Evolutionary conservation across 1,140 invertebrate species (phyloP).

Genomic region (Hyphantria cunea): DNA sequence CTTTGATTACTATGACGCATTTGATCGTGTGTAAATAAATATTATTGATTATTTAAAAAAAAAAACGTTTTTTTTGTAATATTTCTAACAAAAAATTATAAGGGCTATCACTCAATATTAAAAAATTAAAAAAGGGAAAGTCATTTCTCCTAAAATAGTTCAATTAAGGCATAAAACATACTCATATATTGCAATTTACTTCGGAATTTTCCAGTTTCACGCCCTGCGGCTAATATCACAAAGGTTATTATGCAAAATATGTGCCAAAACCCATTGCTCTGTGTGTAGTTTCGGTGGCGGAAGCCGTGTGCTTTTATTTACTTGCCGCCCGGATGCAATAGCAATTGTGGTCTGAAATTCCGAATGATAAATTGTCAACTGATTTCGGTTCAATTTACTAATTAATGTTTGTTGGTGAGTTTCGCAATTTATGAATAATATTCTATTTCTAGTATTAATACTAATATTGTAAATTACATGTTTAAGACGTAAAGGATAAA

Average conservation of each 20-base stretch:
- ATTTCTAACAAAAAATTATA: no score
- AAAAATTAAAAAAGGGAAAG: constrained; percentile 6
- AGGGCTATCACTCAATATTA: background rate
- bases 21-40: no score
- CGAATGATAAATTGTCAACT: constrained; percentile 53
- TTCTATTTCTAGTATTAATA: background rate
- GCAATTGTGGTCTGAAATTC: constrained; percentile 48
- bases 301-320: constrained; percentile 52
- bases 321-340: constrained; percentile 43
- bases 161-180: constrained; percentile 26
- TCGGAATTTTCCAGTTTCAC: constrained; percentile 33
- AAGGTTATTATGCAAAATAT: constrained; percentile 60
- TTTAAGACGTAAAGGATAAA: no score
- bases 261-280: constrained; percentile 53
- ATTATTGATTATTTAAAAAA: no score
- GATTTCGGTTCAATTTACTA: constrained; percentile 45
- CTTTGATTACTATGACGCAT: no score
- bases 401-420: constrained; percentile 44
- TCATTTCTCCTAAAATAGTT: no score
- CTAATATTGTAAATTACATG: background rate
- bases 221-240: constrained; percentile 41
- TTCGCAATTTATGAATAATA: constrained; percentile 25
- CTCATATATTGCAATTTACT: constrained; percentile 16
- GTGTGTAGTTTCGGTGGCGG: constrained; percentile 47
- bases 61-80: no score